phyloP scores from a whole-genome alignment of 2,888 invertebrate species.

The Drosophila hamatofila region DNA sequence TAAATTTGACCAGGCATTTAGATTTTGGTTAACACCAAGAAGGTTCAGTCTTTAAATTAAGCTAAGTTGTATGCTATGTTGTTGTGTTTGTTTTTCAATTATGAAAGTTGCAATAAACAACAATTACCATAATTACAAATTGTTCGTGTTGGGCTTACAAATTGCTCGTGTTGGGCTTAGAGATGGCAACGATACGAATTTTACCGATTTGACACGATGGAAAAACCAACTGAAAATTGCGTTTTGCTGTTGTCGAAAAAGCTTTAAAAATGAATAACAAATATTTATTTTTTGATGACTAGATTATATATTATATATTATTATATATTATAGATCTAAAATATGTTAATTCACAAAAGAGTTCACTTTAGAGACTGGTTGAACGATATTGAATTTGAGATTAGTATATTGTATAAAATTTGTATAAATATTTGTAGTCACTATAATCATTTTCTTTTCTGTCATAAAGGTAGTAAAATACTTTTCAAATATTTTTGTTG shows the following conservation, averaged over 20 bases:
- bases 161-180: not conserved
- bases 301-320: too few species aligned
- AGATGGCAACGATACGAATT: not conserved
- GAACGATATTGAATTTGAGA: too few species aligned
- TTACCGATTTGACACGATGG: not conserved
- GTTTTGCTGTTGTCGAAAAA: too few species aligned
- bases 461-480: too few species aligned
- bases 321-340: too few species aligned
- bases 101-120: constrained; percentile 21
- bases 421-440: too few species aligned
- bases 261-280: too few species aligned
- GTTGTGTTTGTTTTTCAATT: not conserved
- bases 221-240: not conserved
- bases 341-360: too few species aligned
- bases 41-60: constrained; percentile 7
- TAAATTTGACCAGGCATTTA: constrained; percentile 30
- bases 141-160: not conserved
- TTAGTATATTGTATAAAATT: too few species aligned
- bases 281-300: too few species aligned
- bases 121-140: constrained; percentile 57
- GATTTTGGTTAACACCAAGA: constrained; percentile 7
- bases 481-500: not conserved
- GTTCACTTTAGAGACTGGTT: too few species aligned
- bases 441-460: too few species aligned
- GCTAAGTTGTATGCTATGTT: not conserved